Evolutionary conservation across 2,113 vertebrate species (phyloP), one percentile per base, ranked within the genome.

Genomic region (Chionomys nivalis): DNA sequence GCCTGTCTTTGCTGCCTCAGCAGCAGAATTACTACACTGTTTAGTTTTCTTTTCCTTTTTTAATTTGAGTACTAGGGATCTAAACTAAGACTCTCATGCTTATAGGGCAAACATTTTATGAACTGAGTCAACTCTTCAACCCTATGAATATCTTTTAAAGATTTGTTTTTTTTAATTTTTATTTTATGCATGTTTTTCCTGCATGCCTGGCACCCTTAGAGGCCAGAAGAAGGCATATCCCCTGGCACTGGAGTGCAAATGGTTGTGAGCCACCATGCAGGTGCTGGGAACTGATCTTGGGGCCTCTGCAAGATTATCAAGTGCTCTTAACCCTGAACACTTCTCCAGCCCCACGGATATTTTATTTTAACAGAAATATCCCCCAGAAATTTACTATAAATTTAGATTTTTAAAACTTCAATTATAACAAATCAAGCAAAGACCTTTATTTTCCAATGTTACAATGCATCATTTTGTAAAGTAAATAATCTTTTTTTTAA

Each of bases 321-420:
- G 1, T 44, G 55, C 39, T 85, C 39, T 85, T 63, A 31, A 44
- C 39, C 52, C 81, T 31, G 58, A 63, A 26, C n/a, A 44, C 36
- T 31, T 31, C 3, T 77, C 26, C 26, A 77, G 44, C 49, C 49
- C 78, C 10, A n/a, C 5, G 5, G 21, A 81, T 58, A 24, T n/a
- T n/a, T 19, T 58, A 23, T n/a, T n/a, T 19, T 91, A 89, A 91
- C 39, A 92, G 26, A 94, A 95, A 86, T 87, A 4, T 42, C 17
- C 28, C 72, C 77, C 68, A 26, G 87, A 89, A 95, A 85, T 92
- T 23, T 90, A 31, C 19, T 90, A 1, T 90, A 94, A 95, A 94
- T 42, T 93, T 47, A 68, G 63, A 91, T 70, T 94, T 96, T 26
- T 89, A 36, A 94, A 92, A n/a, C n/a, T 90, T 96, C 39, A 92